phyloP scores from a whole-genome alignment of 2,888 invertebrate species.

The Ceriagrion tenellum region DNA sequence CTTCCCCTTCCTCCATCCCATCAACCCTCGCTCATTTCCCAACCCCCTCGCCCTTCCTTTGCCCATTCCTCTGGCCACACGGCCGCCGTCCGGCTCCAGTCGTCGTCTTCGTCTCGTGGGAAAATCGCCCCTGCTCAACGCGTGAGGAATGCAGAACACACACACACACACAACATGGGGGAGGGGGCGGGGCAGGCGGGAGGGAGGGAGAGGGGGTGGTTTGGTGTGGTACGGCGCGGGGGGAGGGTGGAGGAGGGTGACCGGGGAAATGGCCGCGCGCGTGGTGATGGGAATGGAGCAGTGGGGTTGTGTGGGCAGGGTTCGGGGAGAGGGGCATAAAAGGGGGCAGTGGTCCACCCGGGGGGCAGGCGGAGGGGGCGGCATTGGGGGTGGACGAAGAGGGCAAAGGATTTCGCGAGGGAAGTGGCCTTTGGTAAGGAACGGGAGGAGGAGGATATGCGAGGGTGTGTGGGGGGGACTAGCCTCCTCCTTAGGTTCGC shows the following conservation, averaged over 20 bases:
- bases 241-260: no score
- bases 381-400: background rate
- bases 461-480: no score
- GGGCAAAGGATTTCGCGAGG: background rate
- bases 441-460: background rate
- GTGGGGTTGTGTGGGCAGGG: no score
- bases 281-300: no score
- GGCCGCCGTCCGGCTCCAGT: background rate
- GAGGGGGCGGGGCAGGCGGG: background rate
- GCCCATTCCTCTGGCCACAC: background rate
- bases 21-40: no score
- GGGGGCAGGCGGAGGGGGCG: background rate
- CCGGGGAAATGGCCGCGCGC: no score
- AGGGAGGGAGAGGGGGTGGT: background rate
- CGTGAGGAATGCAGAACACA: constrained; percentile 51
- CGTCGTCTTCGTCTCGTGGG: constrained; percentile 35
- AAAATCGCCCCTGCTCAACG: constrained; percentile 42
- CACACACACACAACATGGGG: background rate
- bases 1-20: background rate
- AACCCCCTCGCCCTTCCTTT: no score
- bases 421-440: background rate
- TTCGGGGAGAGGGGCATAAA: background rate
- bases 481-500: constrained; percentile 12
- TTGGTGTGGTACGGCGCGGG: no score
- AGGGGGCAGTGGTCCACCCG: background rate